These are phyloP conservation scores for Amblyornis subalaris DNA, from an alignment of 2,113 vertebrate species.

Conservation along the genomic window DNA sequence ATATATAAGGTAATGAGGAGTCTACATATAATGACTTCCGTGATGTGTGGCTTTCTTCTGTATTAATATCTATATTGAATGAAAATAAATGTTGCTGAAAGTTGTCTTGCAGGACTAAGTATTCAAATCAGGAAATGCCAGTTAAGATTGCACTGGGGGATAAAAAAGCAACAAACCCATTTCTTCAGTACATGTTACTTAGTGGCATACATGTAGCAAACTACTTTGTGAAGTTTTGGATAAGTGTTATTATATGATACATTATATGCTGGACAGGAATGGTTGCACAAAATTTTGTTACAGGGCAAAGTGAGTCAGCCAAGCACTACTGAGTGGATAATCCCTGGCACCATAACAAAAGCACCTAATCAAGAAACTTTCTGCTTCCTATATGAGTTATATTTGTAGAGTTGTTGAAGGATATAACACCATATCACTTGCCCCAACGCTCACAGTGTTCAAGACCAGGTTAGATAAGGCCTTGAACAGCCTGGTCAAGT, in stretches of 20 bases:
- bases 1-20: slow-evolving; percentile 82
- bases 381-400: neutral
- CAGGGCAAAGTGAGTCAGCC: neutral
- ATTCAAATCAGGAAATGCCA: neutral
- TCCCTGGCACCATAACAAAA: neutral
- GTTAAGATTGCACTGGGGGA: neutral
- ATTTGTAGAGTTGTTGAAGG: neutral
- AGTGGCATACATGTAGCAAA: neutral
- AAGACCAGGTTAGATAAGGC: neutral
- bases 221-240: neutral
- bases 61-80: neutral
- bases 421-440: neutral
- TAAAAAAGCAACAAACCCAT: neutral
- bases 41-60: neutral
- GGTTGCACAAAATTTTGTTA: neutral
- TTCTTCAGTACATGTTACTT: neutral
- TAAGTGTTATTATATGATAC: neutral
- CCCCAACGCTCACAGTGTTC: neutral
- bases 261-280: neutral
- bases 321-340: neutral
- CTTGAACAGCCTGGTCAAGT: neutral
- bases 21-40: neutral
- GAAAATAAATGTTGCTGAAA: neutral
- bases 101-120: neutral
- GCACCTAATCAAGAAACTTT: neutral